These are phyloP conservation scores for Thalassaphorura encarpata DNA, from an alignment of 1,140 invertebrate species.

Conservation along the genomic window DNA sequence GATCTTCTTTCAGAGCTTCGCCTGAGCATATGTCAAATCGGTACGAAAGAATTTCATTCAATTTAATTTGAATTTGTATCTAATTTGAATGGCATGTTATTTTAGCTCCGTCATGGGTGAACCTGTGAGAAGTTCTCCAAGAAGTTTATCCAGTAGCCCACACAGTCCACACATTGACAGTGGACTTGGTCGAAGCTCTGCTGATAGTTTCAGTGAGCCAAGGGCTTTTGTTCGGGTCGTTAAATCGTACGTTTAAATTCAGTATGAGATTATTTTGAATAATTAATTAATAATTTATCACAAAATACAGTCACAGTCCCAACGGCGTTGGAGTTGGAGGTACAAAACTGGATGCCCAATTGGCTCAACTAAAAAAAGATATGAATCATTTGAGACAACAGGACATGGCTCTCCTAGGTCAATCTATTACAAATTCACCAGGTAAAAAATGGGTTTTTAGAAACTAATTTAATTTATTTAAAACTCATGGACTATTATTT, in stretches of 20 bases:
- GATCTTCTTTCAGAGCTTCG: slow-evolving; percentile 25
- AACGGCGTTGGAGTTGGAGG: too few relatives aligned
- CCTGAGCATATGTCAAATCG: slow-evolving; percentile 17
- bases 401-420: slow-evolving; percentile 30
- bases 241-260: too few relatives aligned
- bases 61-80: background rate
- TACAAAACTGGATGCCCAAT: slow-evolving; percentile 20
- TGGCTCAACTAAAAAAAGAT: slow-evolving; percentile 27
- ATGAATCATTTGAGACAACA: slow-evolving; percentile 31
- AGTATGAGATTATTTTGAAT: too few relatives aligned
- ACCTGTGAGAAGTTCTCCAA: slow-evolving; percentile 10
- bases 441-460: too few relatives aligned
- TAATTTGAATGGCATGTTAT: slow-evolving; percentile 1
- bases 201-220: slow-evolving; percentile 29
- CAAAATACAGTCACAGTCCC: too few relatives aligned
- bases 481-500: too few relatives aligned
- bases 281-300: too few relatives aligned
- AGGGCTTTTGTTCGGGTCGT: slow-evolving; percentile 31
- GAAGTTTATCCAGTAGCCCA: slow-evolving; percentile 31
- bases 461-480: too few relatives aligned
- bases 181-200: slow-evolving; percentile 27
- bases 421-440: slow-evolving; percentile 31
- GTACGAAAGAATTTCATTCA: background rate
- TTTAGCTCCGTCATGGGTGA: background rate
- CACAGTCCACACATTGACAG: slow-evolving; percentile 30